Conservation (phyloP, 2,113 vertebrate species). For the Vanacampus margaritifer region DNA sequence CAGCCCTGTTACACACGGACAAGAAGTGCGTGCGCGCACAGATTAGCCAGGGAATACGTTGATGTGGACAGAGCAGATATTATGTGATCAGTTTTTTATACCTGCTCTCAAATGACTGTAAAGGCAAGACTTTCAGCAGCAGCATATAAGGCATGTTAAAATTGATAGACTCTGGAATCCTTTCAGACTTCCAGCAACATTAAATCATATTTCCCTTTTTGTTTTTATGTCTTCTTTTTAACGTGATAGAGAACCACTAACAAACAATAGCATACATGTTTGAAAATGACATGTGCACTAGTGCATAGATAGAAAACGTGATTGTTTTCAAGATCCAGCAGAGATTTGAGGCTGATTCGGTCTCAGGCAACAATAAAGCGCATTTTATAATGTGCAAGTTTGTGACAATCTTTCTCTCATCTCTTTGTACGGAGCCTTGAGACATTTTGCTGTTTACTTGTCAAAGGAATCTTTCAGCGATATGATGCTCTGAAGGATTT, state of each 20-base stretch:
- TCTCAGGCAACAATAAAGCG: neutral
- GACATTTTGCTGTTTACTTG: neutral
- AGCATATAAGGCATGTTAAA: slow-evolving; percentile 42
- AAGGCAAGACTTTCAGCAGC: slow-evolving; percentile 49
- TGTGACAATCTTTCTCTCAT: neutral
- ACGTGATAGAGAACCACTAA: slow-evolving; percentile 19
- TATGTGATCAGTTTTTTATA: slow-evolving; percentile 34
- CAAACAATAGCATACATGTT: slow-evolving; percentile 26
- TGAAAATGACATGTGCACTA: neutral
- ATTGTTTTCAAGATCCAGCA: neutral
- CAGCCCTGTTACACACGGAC: slow-evolving; percentile 3
- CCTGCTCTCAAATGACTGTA: slow-evolving; percentile 43
- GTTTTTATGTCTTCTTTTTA: slow-evolving; percentile 19
- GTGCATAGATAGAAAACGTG: no score
- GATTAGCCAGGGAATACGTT: slow-evolving; percentile 28
- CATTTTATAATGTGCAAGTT: neutral
- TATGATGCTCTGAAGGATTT: neutral
- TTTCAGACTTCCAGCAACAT: slow-evolving; percentile 32
- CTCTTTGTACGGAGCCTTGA: neutral
- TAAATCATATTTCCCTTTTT: slow-evolving; percentile 37
- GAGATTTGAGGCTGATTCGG: neutral
- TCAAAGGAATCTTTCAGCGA: slow-evolving; percentile 1
- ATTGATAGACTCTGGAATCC: slow-evolving; percentile 53
- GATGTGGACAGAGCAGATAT: slow-evolving; percentile 23
- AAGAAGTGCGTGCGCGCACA: slow-evolving; percentile 5